Conservation (phyloP, 2,888 invertebrate genomes). For the Galerucella pusilla region DNA sequence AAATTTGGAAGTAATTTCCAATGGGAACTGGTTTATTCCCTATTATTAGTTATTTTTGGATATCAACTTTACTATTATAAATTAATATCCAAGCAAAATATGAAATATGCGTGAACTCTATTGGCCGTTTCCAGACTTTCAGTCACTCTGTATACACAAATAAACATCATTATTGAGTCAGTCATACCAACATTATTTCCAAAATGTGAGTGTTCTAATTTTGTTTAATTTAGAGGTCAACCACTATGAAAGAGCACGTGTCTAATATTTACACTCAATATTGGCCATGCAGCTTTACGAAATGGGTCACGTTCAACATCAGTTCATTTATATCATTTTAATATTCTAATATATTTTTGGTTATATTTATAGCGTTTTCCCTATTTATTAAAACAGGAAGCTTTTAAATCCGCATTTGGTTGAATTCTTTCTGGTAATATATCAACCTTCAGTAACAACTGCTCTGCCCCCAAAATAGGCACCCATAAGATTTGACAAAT, state of each 20-base stretch:
- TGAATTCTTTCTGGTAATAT: constrained; percentile 41
- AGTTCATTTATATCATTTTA: background rate
- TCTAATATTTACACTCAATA: background rate
- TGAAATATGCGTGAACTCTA: too few species aligned
- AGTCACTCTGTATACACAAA: too few species aligned
- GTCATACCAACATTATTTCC: background rate
- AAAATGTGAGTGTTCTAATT: background rate
- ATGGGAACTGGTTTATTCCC: too few species aligned
- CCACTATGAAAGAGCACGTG: background rate
- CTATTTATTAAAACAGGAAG: constrained; percentile 38
- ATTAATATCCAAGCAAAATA: too few species aligned
- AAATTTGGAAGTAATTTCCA: too few species aligned
- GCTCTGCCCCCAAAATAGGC: constrained; percentile 23
- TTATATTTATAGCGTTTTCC: constrained; percentile 39
- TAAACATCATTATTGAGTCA: too few species aligned
- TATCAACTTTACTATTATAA: too few species aligned
- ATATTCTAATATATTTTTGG: constrained; percentile 9
- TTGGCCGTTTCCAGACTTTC: too few species aligned
- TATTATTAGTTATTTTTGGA: too few species aligned
- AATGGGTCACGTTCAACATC: background rate
- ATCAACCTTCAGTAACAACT: constrained; percentile 35
- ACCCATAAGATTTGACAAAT: constrained; percentile 39
- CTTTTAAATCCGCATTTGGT: constrained; percentile 42
- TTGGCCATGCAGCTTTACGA: background rate
- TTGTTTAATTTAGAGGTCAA: background rate